phyloP scores from a whole-genome alignment of 2,113 vertebrate species.

The Lepus timidus region DNA sequence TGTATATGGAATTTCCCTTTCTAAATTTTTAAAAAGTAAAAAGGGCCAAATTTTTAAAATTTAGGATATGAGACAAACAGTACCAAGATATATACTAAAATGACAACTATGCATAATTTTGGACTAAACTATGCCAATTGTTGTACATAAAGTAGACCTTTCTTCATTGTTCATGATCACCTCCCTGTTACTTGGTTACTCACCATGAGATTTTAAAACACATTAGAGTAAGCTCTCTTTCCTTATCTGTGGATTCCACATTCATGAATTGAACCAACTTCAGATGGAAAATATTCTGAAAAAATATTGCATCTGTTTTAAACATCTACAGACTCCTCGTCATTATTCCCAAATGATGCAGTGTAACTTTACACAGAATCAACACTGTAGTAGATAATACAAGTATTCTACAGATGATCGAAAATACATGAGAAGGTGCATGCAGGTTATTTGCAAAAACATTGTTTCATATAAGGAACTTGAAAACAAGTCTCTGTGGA shows the following conservation, averaged over 20 bases:
- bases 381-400: neutral
- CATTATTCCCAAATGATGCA: neutral
- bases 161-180: neutral
- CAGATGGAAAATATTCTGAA: neutral
- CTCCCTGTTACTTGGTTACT: neutral
- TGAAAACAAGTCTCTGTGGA: neutral
- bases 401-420: neutral
- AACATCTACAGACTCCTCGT: neutral
- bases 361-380: neutral
- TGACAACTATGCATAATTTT: neutral
- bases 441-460: neutral
- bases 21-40: too few relatives aligned
- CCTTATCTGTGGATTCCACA: neutral
- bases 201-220: slow-evolving; percentile 12
- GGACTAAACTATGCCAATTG: neutral
- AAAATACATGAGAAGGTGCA: neutral
- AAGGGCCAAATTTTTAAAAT: neutral
- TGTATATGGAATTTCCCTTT: too few relatives aligned
- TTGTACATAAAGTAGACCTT: neutral
- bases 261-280: neutral
- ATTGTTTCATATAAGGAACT: neutral
- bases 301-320: neutral
- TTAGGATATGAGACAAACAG: neutral
- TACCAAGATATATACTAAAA: neutral
- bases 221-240: neutral